Conservation (phyloP, 2,113 vertebrate species). For the Alligator sinensis region DNA sequence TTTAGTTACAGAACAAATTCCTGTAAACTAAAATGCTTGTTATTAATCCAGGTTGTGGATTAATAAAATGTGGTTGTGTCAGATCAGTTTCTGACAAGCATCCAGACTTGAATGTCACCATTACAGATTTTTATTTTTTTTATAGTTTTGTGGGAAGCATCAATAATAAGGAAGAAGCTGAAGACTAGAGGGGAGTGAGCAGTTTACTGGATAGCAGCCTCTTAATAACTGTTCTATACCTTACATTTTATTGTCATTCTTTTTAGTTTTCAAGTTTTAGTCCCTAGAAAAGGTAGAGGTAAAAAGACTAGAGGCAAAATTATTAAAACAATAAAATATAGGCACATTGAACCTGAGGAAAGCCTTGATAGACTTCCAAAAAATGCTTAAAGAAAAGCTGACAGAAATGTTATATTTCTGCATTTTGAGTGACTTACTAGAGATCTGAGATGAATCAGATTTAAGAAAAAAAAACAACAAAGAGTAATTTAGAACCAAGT, state of each 20-base stretch:
- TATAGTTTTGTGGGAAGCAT: not conserved
- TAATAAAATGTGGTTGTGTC: too few species aligned
- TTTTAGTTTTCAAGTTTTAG: not conserved
- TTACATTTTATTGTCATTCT: not conserved
- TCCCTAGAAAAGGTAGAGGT: too few species aligned
- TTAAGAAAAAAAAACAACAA: not conserved
- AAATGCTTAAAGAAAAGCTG: not conserved
- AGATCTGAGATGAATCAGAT: not conserved
- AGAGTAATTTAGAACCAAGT: not conserved
- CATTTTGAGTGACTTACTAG: not conserved
- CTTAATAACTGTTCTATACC: not conserved
- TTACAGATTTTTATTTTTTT: not conserved
- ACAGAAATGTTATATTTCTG: fast-evolving
- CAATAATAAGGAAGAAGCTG: not conserved
- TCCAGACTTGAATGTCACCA: not conserved
- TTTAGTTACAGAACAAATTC: too few species aligned
- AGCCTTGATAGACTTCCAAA: not conserved
- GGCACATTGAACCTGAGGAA: not conserved
- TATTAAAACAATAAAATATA: not conserved
- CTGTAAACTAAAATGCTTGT: too few species aligned
- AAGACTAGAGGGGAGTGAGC: not conserved
- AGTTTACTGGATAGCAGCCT: not conserved
- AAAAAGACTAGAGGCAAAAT: not conserved
- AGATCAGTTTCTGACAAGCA: too few species aligned
- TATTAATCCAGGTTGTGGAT: too few species aligned